phyloP scores from a whole-genome alignment of 2,113 vertebrate genomes.

The Eublepharis macularius region DNA sequence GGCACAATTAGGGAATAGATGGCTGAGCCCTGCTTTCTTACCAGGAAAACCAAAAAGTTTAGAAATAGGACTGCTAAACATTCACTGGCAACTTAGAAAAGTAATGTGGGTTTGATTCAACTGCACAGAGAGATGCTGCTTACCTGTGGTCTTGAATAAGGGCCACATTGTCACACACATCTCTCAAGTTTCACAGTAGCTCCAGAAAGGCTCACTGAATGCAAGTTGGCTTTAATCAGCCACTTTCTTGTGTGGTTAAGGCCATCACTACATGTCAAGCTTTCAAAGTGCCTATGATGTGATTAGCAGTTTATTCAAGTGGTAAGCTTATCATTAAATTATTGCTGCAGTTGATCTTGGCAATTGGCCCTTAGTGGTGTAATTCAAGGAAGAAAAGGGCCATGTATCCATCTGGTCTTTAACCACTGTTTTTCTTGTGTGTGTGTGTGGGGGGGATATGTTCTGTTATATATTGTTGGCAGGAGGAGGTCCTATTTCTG shows the following conservation, averaged over 20 bases:
- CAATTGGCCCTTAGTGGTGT: background rate
- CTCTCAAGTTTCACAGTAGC: background rate
- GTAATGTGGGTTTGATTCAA: background rate
- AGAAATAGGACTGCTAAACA: background rate
- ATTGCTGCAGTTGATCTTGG: background rate
- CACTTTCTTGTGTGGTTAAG: background rate
- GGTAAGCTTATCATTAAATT: background rate
- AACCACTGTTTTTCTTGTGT: conserved; percentile 41
- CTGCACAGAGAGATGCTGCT: background rate
- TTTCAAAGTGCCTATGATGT: background rate
- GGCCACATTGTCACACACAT: background rate
- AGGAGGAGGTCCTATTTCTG: conserved; percentile 36
- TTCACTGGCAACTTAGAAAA: background rate
- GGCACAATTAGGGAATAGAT: background rate
- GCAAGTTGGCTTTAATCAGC: background rate
- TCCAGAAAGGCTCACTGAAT: conserved; percentile 13
- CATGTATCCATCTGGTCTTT: conserved; percentile 61
- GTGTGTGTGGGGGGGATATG: conserved; percentile 39
- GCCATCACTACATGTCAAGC: background rate
- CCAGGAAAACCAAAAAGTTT: background rate
- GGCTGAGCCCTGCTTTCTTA: background rate
- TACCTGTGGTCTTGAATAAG: background rate
- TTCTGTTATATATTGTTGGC: background rate
- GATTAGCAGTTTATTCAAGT: background rate
- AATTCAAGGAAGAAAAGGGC: conserved; percentile 41